A percentile compares a stretch with the other conserved stretches of the same genome.
These are phyloP conservation scores for Pseudorectes ferrugineus DNA, from an alignment of 2,113 vertebrate genomes.

Conservation along the genomic window DNA sequence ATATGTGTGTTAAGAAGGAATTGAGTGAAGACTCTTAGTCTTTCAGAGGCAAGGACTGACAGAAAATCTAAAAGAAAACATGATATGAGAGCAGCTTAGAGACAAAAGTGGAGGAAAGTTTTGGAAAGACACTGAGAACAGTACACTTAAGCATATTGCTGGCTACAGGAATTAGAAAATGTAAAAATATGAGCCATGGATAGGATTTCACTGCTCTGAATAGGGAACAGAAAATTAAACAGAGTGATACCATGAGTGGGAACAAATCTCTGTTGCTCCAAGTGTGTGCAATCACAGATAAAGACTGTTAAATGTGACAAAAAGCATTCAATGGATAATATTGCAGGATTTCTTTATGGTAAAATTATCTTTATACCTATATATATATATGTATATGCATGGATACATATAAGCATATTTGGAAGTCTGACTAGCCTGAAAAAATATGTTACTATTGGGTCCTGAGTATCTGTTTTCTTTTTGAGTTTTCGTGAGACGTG, in stretches of 20 bases:
- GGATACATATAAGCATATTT: neutral
- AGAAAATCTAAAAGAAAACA: neutral
- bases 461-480: neutral
- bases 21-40: neutral
- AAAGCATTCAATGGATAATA: neutral
- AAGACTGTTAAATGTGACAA: neutral
- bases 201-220: neutral
- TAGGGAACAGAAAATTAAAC: neutral
- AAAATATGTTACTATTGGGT: neutral
- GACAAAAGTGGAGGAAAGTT: neutral
- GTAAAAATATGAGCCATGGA: neutral
- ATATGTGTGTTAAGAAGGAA: neutral
- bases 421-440: neutral
- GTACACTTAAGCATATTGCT: neutral
- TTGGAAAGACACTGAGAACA: neutral
- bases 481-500: neutral
- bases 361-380: neutral
- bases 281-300: neutral
- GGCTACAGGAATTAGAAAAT: neutral
- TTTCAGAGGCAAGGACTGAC: neutral
- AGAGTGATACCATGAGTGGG: neutral
- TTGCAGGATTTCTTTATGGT: neutral
- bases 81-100: neutral
- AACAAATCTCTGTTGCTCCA: neutral
- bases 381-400: neutral